Base-by-base conservation (phyloP, 1,140 invertebrate genomes). In the Macrobrachium rosenbergii region DNA sequence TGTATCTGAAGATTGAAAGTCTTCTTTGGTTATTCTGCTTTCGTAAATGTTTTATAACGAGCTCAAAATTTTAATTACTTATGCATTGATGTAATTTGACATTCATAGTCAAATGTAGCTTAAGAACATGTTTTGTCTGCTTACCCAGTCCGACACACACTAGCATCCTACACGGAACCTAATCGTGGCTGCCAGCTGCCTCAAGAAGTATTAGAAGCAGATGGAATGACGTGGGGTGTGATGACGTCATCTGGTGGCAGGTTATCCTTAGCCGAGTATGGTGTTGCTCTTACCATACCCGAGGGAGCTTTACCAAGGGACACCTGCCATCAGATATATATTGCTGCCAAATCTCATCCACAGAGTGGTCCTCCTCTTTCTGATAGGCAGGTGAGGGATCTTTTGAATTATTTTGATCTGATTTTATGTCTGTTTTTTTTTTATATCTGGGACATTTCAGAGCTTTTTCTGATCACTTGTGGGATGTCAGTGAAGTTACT, bases 261-360 rank as follows among this genome's bases (percentile, higher is more conserved):
- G 82, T 92, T 98, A 37, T 94, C 95, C 2, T 92, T 98, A 11
- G 95, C 96, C 3, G 96, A 96, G 86, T 95, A 95, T 12, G 96
- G 95, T 19, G 95, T 98, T 43, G 95, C 96, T 82, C 93, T 98
- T 87, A 96, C 96, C 0, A 94, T 98, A 63, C 97, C 98, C 58
- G 97, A 98, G 92, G 96, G 96, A 78, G 96, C 97, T 2, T 93
- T 99, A 21, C 94, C 94, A n/a, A 95, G 96, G 91, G 94, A 95
- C 14, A 92, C 95, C 21, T 94, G 95, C 88, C 96, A 97, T 91
- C 96, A 98, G 90, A 94, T 98, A 11, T 98, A 96, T 91, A 92
- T 98, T 59, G 96, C 96, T 21, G 95, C 98, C 23, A 94, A 98
- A 72, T 95, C 96, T 91, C 97, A 98, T 91, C 97, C 98, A 92